Base-by-base conservation (phyloP, 2,113 vertebrate genomes). In the Chloroceryle aenea region DNA sequence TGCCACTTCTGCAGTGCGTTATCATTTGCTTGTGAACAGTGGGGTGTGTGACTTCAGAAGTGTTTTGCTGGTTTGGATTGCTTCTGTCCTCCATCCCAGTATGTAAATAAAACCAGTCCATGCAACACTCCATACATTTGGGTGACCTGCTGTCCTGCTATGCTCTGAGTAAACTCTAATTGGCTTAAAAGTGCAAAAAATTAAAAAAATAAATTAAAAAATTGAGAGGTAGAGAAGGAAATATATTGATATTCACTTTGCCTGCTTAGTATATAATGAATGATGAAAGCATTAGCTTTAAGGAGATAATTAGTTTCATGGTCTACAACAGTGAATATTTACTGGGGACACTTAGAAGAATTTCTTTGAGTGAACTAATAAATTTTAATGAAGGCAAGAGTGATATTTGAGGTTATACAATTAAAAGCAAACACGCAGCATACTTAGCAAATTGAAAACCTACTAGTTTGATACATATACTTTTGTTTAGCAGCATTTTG, bases 301-400 rank as follows among this genome's bases (percentile, higher is more conserved):
- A 83, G 85, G 26, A 90, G 56, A 90, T 90, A 92, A 97, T 96
- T 96, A 83, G 72, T 86, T 95, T 88, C 50, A 36, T 82, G 90
- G 85, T 91, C 86, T 75, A 64, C 75, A 93, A 71, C 78, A 68
- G 25, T 62, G 82, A 89, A 38, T 94, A 88, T 94, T 93, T 97
- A 83, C 66, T 77, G 26, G 50, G 26, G 72, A 88, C 80, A 93
- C 26, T 94, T 89, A 66, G 50, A 96, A 92, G 12, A 91, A 84
- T 84, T 88, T 91, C 62, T 90, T 72, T 79, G 48, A 74, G 27
- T 47, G 63, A 92, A 84, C 40, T 79, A 79, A 81, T 72, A 72
- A 38, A 95, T 88, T 95, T 94, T 97, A 96, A 95, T 91, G 94
- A 92, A 95, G 76, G 53, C 63, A 85, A 94, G 79, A 81, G 56